Percentiles rank a stretch among this genome's conserved stretches.
Evolutionary conservation across 2,797 vertebrate species (phyloP).

Genomic region (Paratrypauchen microcephalus): DNA sequence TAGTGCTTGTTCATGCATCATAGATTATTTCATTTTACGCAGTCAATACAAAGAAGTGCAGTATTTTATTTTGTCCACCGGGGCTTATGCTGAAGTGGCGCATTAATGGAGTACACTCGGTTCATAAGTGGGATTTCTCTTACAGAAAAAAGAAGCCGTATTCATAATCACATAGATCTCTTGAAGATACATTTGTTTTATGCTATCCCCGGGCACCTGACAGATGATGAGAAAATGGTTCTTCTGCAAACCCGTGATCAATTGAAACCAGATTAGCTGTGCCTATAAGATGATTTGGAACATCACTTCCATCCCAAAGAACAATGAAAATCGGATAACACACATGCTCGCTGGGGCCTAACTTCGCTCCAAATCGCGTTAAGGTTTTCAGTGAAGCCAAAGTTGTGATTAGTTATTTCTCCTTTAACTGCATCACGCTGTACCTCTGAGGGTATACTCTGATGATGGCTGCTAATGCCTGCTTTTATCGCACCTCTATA

Average conservation of each 20-base stretch:
- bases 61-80: conserved; percentile 86
- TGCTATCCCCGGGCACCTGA: conserved; percentile 86
- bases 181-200: conserved; percentile 45
- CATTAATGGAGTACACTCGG: conserved; percentile 78
- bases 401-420: conserved; percentile 83
- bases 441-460: conserved; percentile 74
- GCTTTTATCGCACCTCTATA: conserved; percentile 68
- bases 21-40: conserved; percentile 95
- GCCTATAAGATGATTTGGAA: conserved; percentile 92
- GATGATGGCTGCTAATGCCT: conserved; percentile 77
- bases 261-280: conserved; percentile 91
- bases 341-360: conserved; percentile 78
- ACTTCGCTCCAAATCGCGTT: conserved; percentile 86
- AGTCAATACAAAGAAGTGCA: conserved; percentile 92
- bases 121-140: conserved; percentile 40
- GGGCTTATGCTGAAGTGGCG: conserved; percentile 75
- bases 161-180: conserved; percentile 55
- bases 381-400: conserved; percentile 79
- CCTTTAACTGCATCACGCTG: conserved; percentile 76
- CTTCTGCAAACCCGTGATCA: conserved; percentile 87
- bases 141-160: conserved; percentile 53
- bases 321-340: conserved; percentile 92
- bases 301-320: conserved; percentile 86
- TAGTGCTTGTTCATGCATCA: conserved; percentile 95
- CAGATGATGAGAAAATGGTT: conserved; percentile 81